Evolutionary conservation across 2,888 invertebrate genomes (phyloP).

Genomic region (Chalcis sispes): DNA sequence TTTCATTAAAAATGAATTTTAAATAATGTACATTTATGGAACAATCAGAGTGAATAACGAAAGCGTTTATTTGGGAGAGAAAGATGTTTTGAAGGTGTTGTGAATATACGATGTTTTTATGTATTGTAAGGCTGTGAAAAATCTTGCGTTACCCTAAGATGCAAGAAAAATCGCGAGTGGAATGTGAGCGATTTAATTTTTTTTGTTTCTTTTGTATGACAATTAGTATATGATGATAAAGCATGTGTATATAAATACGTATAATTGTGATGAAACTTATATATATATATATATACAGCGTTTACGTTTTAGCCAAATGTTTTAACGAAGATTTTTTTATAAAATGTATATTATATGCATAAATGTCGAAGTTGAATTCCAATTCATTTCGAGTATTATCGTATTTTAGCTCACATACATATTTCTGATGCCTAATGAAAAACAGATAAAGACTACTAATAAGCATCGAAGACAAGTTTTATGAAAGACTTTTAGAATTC

Average conservation of each 20-base stretch:
- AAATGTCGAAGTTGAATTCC: slow-evolving; percentile 33
- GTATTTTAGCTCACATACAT: slow-evolving; percentile 21
- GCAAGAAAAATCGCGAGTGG: slow-evolving; percentile 16
- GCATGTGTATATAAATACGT: slow-evolving; percentile 42
- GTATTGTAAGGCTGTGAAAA: slow-evolving; percentile 57
- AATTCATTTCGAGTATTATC: slow-evolving; percentile 29
- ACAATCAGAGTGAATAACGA: no score
- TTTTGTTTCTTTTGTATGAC: slow-evolving; percentile 13
- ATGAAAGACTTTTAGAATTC: slow-evolving; percentile 3
- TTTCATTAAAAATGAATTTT: no score
- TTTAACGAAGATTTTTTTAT: slow-evolving; percentile 49
- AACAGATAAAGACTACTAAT: slow-evolving; percentile 13
- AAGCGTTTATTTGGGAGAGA: slow-evolving; percentile 3
- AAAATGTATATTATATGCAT: slow-evolving; percentile 30
- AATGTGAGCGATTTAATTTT: slow-evolving; percentile 14
- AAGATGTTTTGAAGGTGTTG: no score
- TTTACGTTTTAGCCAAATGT: slow-evolving; percentile 36
- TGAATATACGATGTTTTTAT: slow-evolving; percentile 31
- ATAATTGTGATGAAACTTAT: slow-evolving; percentile 46
- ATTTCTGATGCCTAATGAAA: slow-evolving; percentile 25
- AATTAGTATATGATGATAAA: no score
- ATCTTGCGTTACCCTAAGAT: slow-evolving; percentile 7
- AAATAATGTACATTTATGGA: no score
- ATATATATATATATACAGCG: slow-evolving; percentile 21
- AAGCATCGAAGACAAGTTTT: slow-evolving; percentile 37